Evolutionary conservation across 2,113 vertebrate genomes (phyloP).

Genomic region (Rhizomys pruinosus): DNA sequence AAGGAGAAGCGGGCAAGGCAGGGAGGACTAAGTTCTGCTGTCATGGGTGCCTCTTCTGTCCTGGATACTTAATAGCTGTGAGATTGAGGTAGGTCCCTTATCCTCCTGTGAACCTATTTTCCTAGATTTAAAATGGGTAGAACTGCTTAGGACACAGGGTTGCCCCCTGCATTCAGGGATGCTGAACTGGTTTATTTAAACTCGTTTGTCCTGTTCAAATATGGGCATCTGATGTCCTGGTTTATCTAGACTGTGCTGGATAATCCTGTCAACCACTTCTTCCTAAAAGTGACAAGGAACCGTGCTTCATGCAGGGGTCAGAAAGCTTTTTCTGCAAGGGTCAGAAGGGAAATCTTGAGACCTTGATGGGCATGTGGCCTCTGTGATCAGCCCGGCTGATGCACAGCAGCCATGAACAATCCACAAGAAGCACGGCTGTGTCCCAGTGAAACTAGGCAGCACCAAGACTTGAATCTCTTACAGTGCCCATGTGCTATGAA

Average conservation of each 20-base stretch:
- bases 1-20: background rate
- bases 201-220: background rate
- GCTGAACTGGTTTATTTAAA: background rate
- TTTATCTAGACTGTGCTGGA: background rate
- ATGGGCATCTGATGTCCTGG: background rate
- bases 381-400: background rate
- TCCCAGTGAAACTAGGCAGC: background rate
- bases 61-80: background rate
- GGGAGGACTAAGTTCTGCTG: background rate
- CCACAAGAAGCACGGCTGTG: background rate
- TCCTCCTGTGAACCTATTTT: background rate
- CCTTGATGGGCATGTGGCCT: background rate
- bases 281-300: background rate
- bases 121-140: background rate
- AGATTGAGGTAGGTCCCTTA: background rate
- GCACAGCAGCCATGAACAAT: background rate
- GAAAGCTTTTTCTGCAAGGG: background rate
- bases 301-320: background rate
- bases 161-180: background rate
- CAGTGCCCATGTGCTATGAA: background rate
- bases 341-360: constrained; percentile 12
- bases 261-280: background rate
- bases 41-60: background rate
- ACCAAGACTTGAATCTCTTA: constrained; percentile 4
- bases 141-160: background rate